phyloP scores from a whole-genome alignment of 2,797 vertebrate species.

The Balearica regulorum region DNA sequence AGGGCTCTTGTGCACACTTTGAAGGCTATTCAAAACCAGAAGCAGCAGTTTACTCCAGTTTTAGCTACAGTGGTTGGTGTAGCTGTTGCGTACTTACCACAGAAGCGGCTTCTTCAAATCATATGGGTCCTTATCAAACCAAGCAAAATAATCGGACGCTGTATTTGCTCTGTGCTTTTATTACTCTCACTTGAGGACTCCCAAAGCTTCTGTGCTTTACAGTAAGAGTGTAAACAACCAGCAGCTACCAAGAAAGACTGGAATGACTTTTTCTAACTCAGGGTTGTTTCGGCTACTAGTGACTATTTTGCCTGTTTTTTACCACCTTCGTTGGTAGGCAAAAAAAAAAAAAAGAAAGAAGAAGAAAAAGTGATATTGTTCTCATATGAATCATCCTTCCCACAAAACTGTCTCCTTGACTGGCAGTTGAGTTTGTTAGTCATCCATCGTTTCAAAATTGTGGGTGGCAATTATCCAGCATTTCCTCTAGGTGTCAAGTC shows the following conservation, averaged over 20 bases:
- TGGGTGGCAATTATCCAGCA: constrained; percentile 69
- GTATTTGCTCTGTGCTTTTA: background rate
- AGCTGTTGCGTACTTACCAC: background rate
- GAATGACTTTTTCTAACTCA: background rate
- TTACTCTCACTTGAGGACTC: background rate
- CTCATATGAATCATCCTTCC: constrained; percentile 62
- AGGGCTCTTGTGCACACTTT: background rate
- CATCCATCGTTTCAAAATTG: constrained; percentile 58
- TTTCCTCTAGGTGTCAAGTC: constrained; percentile 53
- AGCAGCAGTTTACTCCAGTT: background rate
- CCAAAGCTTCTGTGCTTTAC: background rate
- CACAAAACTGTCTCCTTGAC: constrained; percentile 63
- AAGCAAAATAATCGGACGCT: background rate
- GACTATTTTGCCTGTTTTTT: background rate
- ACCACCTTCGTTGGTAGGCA: background rate
- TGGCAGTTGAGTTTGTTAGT: constrained; percentile 69
- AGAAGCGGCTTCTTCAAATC: background rate
- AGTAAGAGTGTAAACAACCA: background rate
- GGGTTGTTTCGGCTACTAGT: background rate
- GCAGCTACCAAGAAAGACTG: background rate
- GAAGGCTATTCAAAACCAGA: background rate
- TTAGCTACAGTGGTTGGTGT: background rate
- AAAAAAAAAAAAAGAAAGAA: background rate
- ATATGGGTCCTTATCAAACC: background rate
- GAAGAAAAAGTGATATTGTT: background rate